Percentiles rank a stretch among this genome's conserved stretches.
These are phyloP conservation scores for Entomobrya multifasciata DNA, from an alignment of 2,888 invertebrate species.

Conservation along the genomic window DNA sequence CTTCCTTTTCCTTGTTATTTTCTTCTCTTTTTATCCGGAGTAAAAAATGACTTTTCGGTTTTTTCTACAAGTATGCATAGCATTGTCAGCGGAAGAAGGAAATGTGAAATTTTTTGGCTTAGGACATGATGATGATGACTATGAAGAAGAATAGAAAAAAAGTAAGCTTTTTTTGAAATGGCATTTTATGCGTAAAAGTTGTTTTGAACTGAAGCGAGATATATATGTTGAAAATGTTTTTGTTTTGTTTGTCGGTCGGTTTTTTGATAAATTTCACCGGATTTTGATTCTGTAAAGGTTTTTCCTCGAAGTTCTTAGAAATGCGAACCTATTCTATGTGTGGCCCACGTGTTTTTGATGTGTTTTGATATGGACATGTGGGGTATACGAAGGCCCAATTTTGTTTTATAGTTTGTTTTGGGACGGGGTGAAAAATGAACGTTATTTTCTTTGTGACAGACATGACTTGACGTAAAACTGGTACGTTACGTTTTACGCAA, in stretches of 20 bases:
- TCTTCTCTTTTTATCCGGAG: background rate
- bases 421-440: constrained; percentile 2
- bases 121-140: too few relatives aligned
- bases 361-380: too few relatives aligned
- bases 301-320: background rate
- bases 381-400: too few relatives aligned
- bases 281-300: background rate
- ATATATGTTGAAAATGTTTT: background rate
- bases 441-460: background rate
- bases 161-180: background rate
- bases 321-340: background rate
- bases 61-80: too few relatives aligned
- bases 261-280: background rate
- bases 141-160: background rate
- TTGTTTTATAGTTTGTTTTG: background rate
- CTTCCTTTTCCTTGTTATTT: background rate
- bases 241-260: background rate
- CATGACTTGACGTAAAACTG: background rate
- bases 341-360: background rate
- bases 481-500: too few relatives aligned
- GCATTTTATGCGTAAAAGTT: too few relatives aligned
- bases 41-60: background rate
- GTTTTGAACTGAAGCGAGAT: background rate
- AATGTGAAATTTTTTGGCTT: background rate
- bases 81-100: background rate